A percentile compares a stretch with the other conserved stretches of the same genome.
These are phyloP conservation scores for Leiothrix lutea DNA, from an alignment of 2,113 vertebrate genomes.

Conservation along the genomic window DNA sequence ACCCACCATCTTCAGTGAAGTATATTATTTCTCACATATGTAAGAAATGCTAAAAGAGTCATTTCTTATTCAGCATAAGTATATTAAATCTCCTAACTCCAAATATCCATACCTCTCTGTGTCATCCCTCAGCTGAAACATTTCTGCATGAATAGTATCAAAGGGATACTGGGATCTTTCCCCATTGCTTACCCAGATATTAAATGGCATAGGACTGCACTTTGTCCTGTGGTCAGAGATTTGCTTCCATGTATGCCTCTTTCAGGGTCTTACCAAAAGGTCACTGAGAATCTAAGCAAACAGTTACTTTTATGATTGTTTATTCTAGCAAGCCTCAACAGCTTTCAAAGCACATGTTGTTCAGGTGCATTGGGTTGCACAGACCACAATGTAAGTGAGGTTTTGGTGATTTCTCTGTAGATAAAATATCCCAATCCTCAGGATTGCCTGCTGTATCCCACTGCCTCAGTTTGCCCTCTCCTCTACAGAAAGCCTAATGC, in stretches of 20 bases:
- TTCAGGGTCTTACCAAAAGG: not conserved
- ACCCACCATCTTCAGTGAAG: not conserved
- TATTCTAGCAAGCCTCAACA: not conserved
- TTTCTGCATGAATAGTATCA: not conserved
- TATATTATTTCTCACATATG: not conserved
- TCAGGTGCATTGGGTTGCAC: not conserved
- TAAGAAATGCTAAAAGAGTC: not conserved
- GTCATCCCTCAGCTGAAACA: not conserved
- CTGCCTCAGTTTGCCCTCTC: not conserved
- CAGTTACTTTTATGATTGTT: not conserved
- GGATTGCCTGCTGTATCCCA: not conserved
- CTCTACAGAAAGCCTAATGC: not conserved
- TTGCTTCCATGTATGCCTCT: not conserved
- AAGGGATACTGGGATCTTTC: not conserved
- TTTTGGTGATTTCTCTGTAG: not conserved
- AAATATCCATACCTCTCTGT: not conserved
- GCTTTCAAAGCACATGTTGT: not conserved
- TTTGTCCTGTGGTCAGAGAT: not conserved
- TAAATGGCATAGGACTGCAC: not conserved
- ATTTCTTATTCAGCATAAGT: not conserved
- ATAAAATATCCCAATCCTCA: fast-evolving
- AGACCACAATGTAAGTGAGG: not conserved
- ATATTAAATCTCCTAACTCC: not conserved
- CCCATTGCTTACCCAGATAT: not conserved
- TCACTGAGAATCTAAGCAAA: not conserved